A percentile compares a stretch with the other conserved stretches of the same genome.
phyloP scores from a whole-genome alignment of 2,113 vertebrate species.

The Gyps fulvus region DNA sequence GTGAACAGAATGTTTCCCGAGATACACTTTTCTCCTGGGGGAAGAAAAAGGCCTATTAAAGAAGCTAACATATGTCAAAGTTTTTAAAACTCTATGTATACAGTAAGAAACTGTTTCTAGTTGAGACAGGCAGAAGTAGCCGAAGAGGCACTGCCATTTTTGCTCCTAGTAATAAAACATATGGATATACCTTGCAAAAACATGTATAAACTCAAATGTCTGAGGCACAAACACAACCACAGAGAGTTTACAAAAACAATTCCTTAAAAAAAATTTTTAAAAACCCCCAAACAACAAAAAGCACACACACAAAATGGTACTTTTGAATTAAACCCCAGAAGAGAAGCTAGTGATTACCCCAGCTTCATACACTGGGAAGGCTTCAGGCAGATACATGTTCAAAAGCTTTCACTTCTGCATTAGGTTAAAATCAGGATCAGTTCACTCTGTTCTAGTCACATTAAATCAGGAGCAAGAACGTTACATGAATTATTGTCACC shows the following conservation, averaged over 20 bases:
- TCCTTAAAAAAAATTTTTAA: background rate
- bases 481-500: background rate
- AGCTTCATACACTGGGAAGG: background rate
- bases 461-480: background rate
- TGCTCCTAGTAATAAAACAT: background rate
- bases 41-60: background rate
- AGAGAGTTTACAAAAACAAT: background rate
- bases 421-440: background rate
- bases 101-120: background rate
- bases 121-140: background rate
- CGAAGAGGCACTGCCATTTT: background rate
- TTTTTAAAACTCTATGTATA: background rate
- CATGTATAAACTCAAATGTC: background rate
- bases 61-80: background rate
- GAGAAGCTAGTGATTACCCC: background rate
- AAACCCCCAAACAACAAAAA: background rate
- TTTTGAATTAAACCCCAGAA: background rate
- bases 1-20: slow-evolving; percentile 3
- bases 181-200: background rate
- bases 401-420: background rate
- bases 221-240: background rate
- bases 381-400: background rate
- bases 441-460: background rate
- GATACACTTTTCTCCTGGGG: background rate
- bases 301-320: background rate